Conservation (phyloP, 2,113 vertebrate genomes). For the Athene noctua region DNA sequence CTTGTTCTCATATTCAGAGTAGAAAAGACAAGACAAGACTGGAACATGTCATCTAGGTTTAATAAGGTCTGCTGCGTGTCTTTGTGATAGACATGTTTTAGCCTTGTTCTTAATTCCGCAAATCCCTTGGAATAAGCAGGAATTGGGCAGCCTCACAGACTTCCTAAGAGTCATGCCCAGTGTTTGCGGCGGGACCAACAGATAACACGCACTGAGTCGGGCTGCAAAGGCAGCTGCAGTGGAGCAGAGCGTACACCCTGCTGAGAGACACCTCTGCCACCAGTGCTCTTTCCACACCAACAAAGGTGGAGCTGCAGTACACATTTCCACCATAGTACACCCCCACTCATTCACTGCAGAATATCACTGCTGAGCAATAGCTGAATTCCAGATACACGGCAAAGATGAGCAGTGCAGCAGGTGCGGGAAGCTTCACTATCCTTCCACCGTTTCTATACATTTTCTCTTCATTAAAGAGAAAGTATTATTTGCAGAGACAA, state of each 20-base stretch:
- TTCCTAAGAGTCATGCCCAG: background rate
- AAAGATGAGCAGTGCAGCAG: no score
- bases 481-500: background rate
- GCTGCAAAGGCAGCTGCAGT: background rate
- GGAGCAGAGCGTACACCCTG: background rate
- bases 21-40: background rate
- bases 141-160: background rate
- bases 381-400: background rate
- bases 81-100: background rate
- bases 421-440: background rate
- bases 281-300: rapidly evolving
- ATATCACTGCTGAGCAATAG: background rate
- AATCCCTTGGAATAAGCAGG: background rate
- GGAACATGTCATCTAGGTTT: background rate
- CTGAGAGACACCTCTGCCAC: background rate
- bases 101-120: no score
- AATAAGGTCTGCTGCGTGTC: background rate
- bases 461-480: background rate
- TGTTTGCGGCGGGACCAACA: background rate
- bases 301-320: background rate
- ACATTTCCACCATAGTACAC: background rate
- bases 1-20: background rate
- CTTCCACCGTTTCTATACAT: background rate
- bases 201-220: rapidly evolving
- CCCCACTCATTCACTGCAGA: background rate